Evolutionary conservation across 1,140 invertebrate genomes (phyloP), one percentile per base, ranked within the genome.

Genomic region (Drosophila rufa): DNA sequence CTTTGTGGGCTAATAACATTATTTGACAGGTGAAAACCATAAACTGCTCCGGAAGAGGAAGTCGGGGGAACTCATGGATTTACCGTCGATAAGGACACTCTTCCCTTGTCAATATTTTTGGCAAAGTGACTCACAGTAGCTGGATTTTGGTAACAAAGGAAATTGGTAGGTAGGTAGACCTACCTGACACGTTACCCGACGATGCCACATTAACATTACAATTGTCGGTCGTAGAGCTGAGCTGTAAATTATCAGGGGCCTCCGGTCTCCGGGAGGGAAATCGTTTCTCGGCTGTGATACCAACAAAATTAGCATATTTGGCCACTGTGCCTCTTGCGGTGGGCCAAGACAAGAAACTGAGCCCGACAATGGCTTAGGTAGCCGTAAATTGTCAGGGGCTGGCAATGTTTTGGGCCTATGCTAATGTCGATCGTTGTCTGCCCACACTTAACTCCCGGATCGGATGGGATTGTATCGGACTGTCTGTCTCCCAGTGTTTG

Each of bases 251-350:
- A 87, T 75, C 57, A 43, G 51, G 53, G 62, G n/a, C 46, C 48
- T 14, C 48, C 43, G 55, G 73, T 53, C 48, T 14, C 48, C 46
- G 55, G 73, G 65, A 71, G 50, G 50, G 46, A 19, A 51, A 33
- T n/a, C 17, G 30, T 33, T 47, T 53, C 33, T 57, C 46, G 47
- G 15, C 48, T 68, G 64, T 69, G 61, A 46, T 82, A 74, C 77
- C 83, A 81, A 75, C 78, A 75, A 46, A 79, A 89, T 89, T 89
- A 89, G 84, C 84, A 89, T 89, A 90, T 84, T 84, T 80, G 70
- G 81, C 69, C 84, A 87, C 73, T 79, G 74, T 79, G 30, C 40
- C 64, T 40, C 69, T 68, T 47, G 36, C 61, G 51, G 36, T 69
- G 45, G 53, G 47, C 46, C 45, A 36, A 47, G 46, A 58, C 42